phyloP scores from a whole-genome alignment of 2,888 invertebrate genomes.

The Oligia latruncula region DNA sequence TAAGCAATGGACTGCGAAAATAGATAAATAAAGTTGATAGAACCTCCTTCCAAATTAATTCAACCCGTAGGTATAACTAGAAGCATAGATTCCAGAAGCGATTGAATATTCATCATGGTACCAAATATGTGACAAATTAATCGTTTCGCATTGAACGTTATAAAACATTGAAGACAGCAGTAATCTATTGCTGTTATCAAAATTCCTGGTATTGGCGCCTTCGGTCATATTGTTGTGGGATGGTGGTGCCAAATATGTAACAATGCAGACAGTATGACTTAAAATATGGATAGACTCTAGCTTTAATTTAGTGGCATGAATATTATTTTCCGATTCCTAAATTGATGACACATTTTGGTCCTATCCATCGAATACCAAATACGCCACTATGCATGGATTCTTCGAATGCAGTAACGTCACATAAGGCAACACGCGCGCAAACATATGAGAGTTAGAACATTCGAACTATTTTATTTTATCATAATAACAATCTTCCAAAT shows the following conservation, averaged over 20 bases:
- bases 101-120: conserved; percentile 15
- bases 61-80: not conserved
- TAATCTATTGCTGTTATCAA: conserved; percentile 33
- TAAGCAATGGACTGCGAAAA: not conserved
- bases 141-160: conserved; percentile 23
- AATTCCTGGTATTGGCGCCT: conserved; percentile 46
- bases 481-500: conserved; percentile 15
- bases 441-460: not conserved
- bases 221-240: conserved; percentile 13
- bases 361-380: not conserved
- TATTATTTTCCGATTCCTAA: conserved; percentile 10
- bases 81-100: not conserved
- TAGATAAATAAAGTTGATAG: not conserved
- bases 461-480: conserved; percentile 4
- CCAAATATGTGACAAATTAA: conserved; percentile 21
- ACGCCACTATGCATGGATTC: not conserved
- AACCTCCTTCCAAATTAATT: not conserved
- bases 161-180: conserved; percentile 23
- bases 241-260: conserved; percentile 49
- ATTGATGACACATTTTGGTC: not conserved
- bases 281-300: conserved; percentile 5
- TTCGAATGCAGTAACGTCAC: not conserved
- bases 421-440: not conserved
- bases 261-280: conserved; percentile 38
- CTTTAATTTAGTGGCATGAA: conserved; percentile 28